These are phyloP conservation scores for Protula sp. DNA, from an alignment of 2,888 invertebrate species.

Conservation along the genomic window DNA sequence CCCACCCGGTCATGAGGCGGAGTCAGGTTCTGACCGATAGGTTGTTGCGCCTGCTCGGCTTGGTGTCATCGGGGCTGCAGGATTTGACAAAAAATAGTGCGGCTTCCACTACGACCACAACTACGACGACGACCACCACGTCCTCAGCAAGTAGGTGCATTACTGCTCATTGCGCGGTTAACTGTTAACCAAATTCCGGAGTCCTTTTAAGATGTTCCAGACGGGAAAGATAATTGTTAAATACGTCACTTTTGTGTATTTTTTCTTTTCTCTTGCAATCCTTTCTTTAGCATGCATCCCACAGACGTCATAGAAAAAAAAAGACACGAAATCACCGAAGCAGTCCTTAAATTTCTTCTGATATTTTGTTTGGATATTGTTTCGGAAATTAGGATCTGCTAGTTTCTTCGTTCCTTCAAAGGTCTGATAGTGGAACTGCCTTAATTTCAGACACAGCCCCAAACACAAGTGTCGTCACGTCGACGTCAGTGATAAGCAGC, in stretches of 20 bases:
- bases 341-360: too few species aligned
- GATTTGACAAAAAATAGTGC: neutral
- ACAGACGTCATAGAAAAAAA: too few species aligned
- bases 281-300: too few species aligned
- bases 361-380: too few species aligned
- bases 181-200: too few species aligned
- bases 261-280: too few species aligned
- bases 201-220: too few species aligned
- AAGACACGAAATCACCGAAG: too few species aligned
- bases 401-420: too few species aligned
- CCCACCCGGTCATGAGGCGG: slow-evolving; percentile 69
- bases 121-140: slow-evolving; percentile 11
- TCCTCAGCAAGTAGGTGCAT: slow-evolving; percentile 1
- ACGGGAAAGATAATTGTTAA: too few species aligned
- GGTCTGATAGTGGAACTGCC: neutral
- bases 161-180: neutral
- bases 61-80: slow-evolving; percentile 62
- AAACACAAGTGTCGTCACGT: neutral
- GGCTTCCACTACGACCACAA: slow-evolving; percentile 3
- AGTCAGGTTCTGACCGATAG: slow-evolving; percentile 74
- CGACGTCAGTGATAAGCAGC: neutral
- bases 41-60: slow-evolving; percentile 67
- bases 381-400: too few species aligned
- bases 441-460: neutral
- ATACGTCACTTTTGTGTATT: too few species aligned